Conservation (phyloP, 2,888 invertebrate genomes). For the Eupsilia transversa region DNA sequence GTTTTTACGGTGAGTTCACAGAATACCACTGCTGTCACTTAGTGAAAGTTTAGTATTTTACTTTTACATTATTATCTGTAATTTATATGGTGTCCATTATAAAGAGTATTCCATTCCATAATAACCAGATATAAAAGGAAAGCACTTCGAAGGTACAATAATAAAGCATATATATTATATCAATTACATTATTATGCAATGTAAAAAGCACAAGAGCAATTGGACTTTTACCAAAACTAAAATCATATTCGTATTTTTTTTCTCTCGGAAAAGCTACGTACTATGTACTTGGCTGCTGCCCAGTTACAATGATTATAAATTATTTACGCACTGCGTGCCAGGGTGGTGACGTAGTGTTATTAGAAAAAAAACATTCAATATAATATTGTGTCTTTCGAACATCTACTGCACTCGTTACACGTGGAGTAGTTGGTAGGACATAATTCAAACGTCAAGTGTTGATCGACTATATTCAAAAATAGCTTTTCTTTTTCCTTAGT, state of each 20-base stretch:
- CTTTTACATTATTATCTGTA: background rate
- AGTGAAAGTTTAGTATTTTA: background rate
- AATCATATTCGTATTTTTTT: constrained; percentile 60
- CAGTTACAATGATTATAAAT: constrained; percentile 74
- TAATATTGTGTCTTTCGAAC: background rate
- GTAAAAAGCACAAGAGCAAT: constrained; percentile 34
- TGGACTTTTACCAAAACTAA: constrained; percentile 67
- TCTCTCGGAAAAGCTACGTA: constrained; percentile 56
- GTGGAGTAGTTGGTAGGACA: background rate
- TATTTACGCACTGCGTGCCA: constrained; percentile 72
- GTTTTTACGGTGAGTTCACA: too few species aligned
- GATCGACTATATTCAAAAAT: background rate
- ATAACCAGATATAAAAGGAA: background rate
- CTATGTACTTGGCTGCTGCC: constrained; percentile 72
- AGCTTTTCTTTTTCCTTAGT: background rate
- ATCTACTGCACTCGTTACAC: too few species aligned
- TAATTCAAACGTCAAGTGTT: background rate
- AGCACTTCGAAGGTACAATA: background rate
- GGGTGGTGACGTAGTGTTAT: constrained; percentile 50
- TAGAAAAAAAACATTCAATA: constrained; percentile 1
- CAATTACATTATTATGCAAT: constrained; percentile 29
- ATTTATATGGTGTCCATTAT: background rate
- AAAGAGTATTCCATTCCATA: background rate
- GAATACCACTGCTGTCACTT: too few species aligned
- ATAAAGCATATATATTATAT: background rate